A percentile compares a stretch with the other conserved stretches of the same genome.
These are phyloP conservation scores for Amblyraja radiata DNA, from an alignment of 2,797 vertebrate genomes.

Conservation along the genomic window DNA sequence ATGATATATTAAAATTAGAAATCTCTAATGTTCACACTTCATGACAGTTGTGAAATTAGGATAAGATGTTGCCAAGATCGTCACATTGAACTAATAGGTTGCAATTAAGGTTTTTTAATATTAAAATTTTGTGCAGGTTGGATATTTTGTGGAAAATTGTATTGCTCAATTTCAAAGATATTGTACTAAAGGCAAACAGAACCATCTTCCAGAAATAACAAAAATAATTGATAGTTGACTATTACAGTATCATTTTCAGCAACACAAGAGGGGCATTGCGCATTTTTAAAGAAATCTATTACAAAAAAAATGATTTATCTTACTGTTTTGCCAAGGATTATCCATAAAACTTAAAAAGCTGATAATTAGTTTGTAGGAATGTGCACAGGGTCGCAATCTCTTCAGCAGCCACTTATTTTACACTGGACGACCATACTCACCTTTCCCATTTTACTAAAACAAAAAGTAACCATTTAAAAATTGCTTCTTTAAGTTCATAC, in stretches of 20 bases:
- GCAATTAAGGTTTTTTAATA: neutral
- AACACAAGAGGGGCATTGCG: neutral
- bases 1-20: constrained; percentile 14
- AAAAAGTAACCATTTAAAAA: neutral
- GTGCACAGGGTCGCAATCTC: constrained; percentile 17
- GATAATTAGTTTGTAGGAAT: constrained; percentile 24
- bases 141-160: neutral
- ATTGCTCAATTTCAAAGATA: constrained; percentile 32
- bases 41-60: neutral
- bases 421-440: neutral
- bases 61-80: neutral
- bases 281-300: neutral
- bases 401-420: neutral
- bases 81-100: no score
- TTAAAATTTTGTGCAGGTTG: neutral
- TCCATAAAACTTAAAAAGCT: constrained; percentile 13
- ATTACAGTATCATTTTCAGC: neutral
- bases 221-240: neutral
- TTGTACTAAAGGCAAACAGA: neutral
- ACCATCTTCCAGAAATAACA: constrained; percentile 32
- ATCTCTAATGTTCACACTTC: neutral
- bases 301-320: neutral
- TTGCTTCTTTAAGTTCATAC: neutral
- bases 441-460: neutral
- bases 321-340: neutral